phyloP scores from a whole-genome alignment of 2,797 vertebrate genomes.

The Ispidina lecontei region DNA sequence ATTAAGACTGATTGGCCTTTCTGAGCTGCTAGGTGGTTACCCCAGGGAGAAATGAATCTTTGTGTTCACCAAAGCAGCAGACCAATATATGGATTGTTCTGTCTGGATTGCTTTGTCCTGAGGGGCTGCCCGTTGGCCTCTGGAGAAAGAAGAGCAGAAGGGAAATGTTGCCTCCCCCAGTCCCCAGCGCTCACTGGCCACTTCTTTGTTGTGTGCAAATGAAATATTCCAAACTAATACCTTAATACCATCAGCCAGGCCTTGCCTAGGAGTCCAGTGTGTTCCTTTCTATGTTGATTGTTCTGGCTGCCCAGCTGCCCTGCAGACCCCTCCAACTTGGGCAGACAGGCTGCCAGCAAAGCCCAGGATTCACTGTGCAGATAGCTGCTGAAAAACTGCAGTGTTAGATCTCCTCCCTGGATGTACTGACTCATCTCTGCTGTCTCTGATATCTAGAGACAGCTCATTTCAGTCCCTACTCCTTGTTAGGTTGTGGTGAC shows the following conservation, averaged over 20 bases:
- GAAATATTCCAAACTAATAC: neutral
- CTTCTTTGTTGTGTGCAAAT: neutral
- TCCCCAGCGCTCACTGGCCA: neutral
- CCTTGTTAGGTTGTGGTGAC: neutral
- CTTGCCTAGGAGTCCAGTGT: neutral
- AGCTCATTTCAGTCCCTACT: neutral
- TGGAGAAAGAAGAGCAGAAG: neutral
- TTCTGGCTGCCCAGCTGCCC: neutral
- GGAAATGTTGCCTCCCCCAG: neutral
- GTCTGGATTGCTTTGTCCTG: neutral
- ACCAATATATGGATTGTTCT: neutral
- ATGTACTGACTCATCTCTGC: neutral
- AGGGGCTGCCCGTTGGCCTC: neutral
- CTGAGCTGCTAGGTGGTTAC: neutral
- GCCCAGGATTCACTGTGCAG: neutral
- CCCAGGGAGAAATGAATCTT: slow-evolving; percentile 18
- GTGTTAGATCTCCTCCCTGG: neutral
- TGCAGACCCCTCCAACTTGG: neutral
- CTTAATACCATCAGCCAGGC: neutral
- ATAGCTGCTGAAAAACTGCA: neutral
- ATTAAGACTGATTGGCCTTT: slow-evolving; percentile 25
- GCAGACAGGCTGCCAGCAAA: neutral
- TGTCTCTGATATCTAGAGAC: neutral
- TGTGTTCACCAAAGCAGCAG: slow-evolving; percentile 17
- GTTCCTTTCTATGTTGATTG: neutral